These are phyloP conservation scores for Plutomurus gul DNA, from an alignment of 1,140 invertebrate genomes.

Conservation along the genomic window DNA sequence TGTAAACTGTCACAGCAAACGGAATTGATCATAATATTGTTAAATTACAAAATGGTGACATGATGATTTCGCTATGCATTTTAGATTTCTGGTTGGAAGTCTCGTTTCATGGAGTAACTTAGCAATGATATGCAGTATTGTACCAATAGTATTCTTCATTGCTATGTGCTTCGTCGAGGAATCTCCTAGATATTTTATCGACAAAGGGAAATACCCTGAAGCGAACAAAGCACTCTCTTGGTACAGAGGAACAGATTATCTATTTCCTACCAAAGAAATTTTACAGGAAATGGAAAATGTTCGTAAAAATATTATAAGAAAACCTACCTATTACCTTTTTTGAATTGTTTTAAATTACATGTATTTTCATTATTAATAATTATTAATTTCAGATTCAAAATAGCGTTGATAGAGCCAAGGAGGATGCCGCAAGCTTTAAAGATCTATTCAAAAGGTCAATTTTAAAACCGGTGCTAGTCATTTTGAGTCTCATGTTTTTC, in stretches of 20 bases:
- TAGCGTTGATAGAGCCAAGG: background rate
- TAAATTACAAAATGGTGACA: background rate
- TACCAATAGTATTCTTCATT: conserved; percentile 55
- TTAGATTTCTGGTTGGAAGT: conserved; percentile 55
- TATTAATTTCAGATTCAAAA: background rate
- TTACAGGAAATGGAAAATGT: conserved; percentile 21
- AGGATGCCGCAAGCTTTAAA: background rate
- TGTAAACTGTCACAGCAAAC: background rate
- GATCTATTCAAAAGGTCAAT: conserved; percentile 3
- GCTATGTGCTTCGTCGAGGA: conserved; percentile 32
- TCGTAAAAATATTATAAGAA: background rate
- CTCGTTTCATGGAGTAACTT: conserved; percentile 55
- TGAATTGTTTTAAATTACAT: background rate
- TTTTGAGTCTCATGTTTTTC: conserved; percentile 38
- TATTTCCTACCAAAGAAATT: background rate
- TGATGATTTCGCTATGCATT: conserved; percentile 46
- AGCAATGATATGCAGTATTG: conserved; percentile 56
- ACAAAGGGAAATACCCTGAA: conserved; percentile 13
- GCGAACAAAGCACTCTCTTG: conserved; percentile 27
- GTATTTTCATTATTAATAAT: background rate
- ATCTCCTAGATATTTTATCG: conserved; percentile 39
- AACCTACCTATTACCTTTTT: background rate
- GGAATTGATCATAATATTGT: background rate
- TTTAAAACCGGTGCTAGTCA: conserved; percentile 36
- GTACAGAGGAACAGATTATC: background rate